A percentile compares a stretch with the other conserved stretches of the same genome.
These are phyloP conservation scores for Eumacrocentrus americanus DNA, from an alignment of 2,888 invertebrate species.

Conservation along the genomic window DNA sequence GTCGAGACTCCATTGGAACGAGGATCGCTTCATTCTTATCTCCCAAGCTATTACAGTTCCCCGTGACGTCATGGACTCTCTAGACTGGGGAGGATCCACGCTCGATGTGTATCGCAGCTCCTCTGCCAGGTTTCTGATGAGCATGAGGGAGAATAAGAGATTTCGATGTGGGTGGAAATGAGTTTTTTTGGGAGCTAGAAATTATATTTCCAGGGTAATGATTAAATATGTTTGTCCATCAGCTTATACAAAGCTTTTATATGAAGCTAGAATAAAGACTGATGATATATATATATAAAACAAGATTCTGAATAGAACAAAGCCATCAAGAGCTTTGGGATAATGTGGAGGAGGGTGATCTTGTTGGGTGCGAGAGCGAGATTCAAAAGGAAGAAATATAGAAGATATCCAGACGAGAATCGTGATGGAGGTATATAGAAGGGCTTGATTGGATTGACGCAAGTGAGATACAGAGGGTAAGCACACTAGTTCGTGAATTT, in stretches of 20 bases:
- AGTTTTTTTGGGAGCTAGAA: neutral
- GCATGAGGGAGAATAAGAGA: too few species aligned
- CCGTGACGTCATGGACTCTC: constrained; percentile 3
- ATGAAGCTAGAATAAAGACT: too few species aligned
- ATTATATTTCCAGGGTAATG: neutral
- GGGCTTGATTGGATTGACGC: constrained; percentile 2
- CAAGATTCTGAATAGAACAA: too few species aligned
- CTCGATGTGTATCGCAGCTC: neutral
- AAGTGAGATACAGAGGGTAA: neutral
- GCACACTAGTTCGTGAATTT: neutral
- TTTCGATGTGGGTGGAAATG: too few species aligned
- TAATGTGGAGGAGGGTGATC: too few species aligned
- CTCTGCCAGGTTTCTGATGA: too few species aligned
- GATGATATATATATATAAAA: too few species aligned
- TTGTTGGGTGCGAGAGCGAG: too few species aligned
- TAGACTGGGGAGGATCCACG: neutral
- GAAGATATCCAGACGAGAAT: neutral
- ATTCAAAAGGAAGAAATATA: neutral
- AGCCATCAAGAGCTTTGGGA: too few species aligned
- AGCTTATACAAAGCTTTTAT: too few species aligned
- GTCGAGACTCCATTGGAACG: neutral
- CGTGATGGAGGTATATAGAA: neutral
- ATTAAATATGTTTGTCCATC: neutral
- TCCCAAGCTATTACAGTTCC: constrained; percentile 12
- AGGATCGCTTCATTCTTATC: constrained; percentile 10